Evolutionary conservation across 2,888 invertebrate species (phyloP).

Genomic region (Drosophila flavopinicola): DNA sequence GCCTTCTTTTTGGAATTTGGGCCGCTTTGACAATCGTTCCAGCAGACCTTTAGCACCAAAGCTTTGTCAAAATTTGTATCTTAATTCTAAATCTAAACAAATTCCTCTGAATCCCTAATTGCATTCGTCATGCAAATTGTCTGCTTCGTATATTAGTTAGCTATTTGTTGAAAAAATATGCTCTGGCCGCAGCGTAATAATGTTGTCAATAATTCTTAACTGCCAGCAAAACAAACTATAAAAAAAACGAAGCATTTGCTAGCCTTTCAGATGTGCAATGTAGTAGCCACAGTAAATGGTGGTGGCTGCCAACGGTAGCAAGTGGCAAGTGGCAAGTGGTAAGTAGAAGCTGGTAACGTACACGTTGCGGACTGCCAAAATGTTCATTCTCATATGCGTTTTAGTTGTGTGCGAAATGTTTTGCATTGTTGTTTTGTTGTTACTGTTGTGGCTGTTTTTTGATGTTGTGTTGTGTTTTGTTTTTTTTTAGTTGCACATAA

Average conservation of each 20-base stretch:
- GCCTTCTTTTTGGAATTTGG: too few relatives aligned
- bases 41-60: background rate
- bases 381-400: constrained; percentile 50
- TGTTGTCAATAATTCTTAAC: constrained; percentile 42
- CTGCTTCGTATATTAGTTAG: constrained; percentile 48
- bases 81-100: background rate
- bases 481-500: constrained; percentile 55
- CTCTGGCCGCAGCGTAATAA: constrained; percentile 35
- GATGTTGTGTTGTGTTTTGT: constrained; percentile 20
- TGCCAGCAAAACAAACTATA: constrained; percentile 30
- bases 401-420: constrained; percentile 28
- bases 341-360: constrained; percentile 4
- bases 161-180: constrained; percentile 45
- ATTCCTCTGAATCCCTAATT: background rate
- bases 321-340: constrained; percentile 7
- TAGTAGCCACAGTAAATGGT: constrained; percentile 25
- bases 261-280: constrained; percentile 55
- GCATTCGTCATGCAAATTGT: constrained; percentile 7
- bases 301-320: constrained; percentile 11
- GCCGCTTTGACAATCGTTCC: too few relatives aligned
- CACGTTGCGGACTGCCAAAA: constrained; percentile 40
- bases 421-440: constrained; percentile 9
- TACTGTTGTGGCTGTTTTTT: constrained; percentile 46
- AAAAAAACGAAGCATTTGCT: constrained; percentile 31
- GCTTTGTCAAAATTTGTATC: background rate